phyloP scores from a whole-genome alignment of 2,888 invertebrate species.

The Hoplodrina blanda region DNA sequence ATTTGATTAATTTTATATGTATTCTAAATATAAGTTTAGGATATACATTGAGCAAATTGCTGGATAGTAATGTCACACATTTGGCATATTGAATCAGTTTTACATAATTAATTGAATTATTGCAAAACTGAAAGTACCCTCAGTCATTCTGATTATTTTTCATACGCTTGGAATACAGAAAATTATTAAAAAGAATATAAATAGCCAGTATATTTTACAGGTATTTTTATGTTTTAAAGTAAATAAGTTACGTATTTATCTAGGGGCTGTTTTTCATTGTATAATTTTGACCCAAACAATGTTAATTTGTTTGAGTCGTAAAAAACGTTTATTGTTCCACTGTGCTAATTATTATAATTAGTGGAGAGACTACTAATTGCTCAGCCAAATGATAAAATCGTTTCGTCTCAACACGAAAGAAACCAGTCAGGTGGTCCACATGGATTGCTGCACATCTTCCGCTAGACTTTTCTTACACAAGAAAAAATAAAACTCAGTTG shows the following conservation, averaged over 20 bases:
- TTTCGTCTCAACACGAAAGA: neutral
- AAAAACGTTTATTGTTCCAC: neutral
- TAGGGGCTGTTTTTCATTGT: neutral
- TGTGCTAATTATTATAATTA: slow-evolving; percentile 2
- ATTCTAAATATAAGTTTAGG: too few species aligned
- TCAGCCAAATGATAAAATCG: slow-evolving; percentile 11
- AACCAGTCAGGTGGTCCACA: neutral
- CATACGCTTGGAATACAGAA: too few species aligned
- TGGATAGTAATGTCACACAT: too few species aligned
- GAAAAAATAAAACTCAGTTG: slow-evolving; percentile 6
- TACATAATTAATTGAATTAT: too few species aligned
- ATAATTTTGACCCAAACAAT: neutral
- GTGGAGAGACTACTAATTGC: slow-evolving; percentile 2
- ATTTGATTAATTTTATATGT: too few species aligned
- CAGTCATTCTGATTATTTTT: too few species aligned
- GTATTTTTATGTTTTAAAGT: neutral
- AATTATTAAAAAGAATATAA: neutral
- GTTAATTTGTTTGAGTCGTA: neutral
- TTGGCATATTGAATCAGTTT: too few species aligned
- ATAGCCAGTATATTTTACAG: neutral
- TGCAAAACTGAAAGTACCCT: too few species aligned
- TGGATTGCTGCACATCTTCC: slow-evolving; percentile 5
- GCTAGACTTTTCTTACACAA: neutral
- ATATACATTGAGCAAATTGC: too few species aligned
- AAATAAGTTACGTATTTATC: neutral